Percentiles rank a stretch among this genome's conserved stretches.
Conservation (phyloP, 2,113 vertebrate genomes). For the Peromyscus leucopus region DNA sequence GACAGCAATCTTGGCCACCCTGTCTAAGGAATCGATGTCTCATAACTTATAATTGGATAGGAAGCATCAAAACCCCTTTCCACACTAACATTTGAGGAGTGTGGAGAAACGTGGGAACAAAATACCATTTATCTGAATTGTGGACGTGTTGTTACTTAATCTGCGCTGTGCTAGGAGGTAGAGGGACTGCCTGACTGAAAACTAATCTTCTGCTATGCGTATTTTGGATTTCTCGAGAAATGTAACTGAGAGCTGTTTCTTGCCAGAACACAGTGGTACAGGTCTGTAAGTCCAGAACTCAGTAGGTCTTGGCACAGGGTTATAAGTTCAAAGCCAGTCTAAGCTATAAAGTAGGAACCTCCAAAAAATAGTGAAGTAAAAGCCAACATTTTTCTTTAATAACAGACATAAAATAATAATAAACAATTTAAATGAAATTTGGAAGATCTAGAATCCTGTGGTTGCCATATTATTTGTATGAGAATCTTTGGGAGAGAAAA, state of each 20-base stretch:
- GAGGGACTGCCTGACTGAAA: background rate
- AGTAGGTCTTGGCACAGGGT: background rate
- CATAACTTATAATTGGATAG: conserved; percentile 25
- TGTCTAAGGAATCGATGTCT: background rate
- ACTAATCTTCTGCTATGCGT: background rate
- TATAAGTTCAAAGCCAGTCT: background rate
- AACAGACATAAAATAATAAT: background rate
- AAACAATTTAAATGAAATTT: background rate
- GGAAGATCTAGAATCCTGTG: background rate
- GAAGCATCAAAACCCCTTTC: background rate
- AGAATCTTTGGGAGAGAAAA: background rate
- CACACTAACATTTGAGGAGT: background rate
- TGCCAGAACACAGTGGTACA: background rate
- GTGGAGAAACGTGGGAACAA: background rate
- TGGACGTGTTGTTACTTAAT: background rate
- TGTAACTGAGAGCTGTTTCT: background rate
- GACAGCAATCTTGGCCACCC: background rate
- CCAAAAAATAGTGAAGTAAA: background rate
- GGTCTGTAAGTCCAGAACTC: background rate
- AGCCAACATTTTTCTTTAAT: background rate
- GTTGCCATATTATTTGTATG: background rate
- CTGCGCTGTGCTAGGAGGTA: background rate
- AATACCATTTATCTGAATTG: background rate
- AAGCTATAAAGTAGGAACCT: background rate
- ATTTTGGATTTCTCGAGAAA: background rate